Base-by-base conservation (phyloP, 1,140 invertebrate genomes). In the Pachypsylla venusta region DNA sequence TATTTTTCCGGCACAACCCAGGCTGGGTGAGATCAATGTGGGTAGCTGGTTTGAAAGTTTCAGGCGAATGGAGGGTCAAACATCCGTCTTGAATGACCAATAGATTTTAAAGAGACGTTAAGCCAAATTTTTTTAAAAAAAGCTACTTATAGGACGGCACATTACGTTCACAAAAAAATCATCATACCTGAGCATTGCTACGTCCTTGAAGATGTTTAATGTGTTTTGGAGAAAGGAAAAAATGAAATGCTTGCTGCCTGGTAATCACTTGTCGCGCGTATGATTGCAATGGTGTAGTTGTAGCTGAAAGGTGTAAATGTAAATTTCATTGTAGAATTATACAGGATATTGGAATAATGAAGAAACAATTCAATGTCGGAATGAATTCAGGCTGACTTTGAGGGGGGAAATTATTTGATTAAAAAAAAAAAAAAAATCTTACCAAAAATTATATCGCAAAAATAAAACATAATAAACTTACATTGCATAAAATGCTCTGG, bases 21-120 rank as follows among this genome's bases (percentile, higher is more conserved):
- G n/a, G n/a, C 7, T 35, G 30, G n/a, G 19, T 48, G 10, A 60
- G 53, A 64, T 12, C 20, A 4, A 14, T 19, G 61, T 22, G 2
- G 5, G 40, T 27, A 26, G 26, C 61, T 13, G 22, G 1, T 42
- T 13, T 12, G 28, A 27, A 54, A 55, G n/a, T 13, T 14, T 30
- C 20, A 54, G 19, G 14, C 24, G 27, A 1, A 24, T 30, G 2
- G 7, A 14, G 16, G 13, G 7, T 16, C 10, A 35, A 35, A 16
- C 16, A 16, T 35, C 16, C 10, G 30, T 12, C 16, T 35, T 35
- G 16, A 12, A 12, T 35, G 10, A 10, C 30, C 16, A 16, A 35
- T 35, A 35, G 30, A 16, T 12, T 16, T 12, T 16, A 35, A 12
- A 35, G 10, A 12, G 10, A 12, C 30, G 16, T 35, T 16, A 35